A percentile compares a stretch with the other conserved stretches of the same genome.
Conservation (phyloP, 2,888 invertebrate species). For the Chymomyza amoena region DNA sequence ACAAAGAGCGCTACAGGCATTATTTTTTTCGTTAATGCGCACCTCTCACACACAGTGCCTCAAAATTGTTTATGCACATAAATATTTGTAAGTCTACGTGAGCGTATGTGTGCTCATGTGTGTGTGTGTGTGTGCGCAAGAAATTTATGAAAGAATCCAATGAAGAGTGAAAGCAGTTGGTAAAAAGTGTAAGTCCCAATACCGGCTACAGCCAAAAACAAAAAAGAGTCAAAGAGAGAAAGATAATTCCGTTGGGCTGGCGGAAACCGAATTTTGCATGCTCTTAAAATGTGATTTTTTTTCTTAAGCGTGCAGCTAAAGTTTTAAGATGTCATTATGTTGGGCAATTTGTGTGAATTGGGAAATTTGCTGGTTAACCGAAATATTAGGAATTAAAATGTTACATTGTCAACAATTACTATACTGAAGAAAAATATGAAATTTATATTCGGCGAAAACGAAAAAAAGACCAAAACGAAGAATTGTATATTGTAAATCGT, state of each 20-base stretch:
- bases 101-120: constrained; percentile 8
- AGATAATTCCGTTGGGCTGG: not conserved
- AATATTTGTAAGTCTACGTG: not conserved
- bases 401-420: no score
- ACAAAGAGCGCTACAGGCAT: not conserved
- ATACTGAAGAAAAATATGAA: no score
- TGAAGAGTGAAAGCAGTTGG: constrained; percentile 67
- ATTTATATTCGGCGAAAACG: no score
- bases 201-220: constrained; percentile 31
- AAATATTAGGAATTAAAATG: no score
- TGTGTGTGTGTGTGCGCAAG: constrained; percentile 6
- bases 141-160: constrained; percentile 58
- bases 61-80: not conserved
- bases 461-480: no score
- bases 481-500: no score
- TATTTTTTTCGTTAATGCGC: not conserved
- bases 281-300: not conserved
- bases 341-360: no score
- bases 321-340: no score
- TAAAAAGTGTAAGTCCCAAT: constrained; percentile 59
- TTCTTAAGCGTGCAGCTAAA: no score
- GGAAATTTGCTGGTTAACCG: no score
- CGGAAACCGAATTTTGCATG: not conserved
- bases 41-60: not conserved
- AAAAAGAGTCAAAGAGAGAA: not conserved